A percentile compares a stretch with the other conserved stretches of the same genome.
Conservation (phyloP, 2,888 invertebrate species). For the Camponotus fellah region DNA sequence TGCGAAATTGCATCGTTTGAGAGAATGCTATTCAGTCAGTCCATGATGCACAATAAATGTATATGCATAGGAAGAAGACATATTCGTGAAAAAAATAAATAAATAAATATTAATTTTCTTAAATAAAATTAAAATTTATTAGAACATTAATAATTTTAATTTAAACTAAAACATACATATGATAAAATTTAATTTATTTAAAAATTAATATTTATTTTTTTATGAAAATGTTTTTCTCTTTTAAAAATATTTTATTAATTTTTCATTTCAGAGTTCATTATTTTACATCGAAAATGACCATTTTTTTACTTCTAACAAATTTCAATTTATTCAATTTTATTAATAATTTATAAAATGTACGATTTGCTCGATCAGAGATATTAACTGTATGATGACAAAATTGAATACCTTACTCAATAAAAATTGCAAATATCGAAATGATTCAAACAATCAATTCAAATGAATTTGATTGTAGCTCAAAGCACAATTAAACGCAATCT, state of each 20-base stretch:
- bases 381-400: not conserved
- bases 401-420: not conserved
- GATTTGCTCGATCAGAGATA: not conserved
- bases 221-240: no score
- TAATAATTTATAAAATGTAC: not conserved
- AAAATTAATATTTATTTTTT: no score
- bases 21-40: not conserved
- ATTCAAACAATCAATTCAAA: not conserved
- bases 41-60: not conserved
- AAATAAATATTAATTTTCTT: not conserved
- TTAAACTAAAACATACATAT: not conserved
- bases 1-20: not conserved
- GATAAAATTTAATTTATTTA: no score
- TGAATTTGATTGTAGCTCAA: not conserved
- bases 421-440: not conserved
- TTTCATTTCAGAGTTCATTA: not conserved
- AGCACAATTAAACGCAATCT: not conserved
- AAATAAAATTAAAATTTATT: not conserved
- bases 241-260: not conserved
- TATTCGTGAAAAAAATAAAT: not conserved
- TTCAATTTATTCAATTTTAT: conserved; percentile 1
- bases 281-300: not conserved
- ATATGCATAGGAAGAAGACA: not conserved
- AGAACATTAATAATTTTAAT: not conserved
- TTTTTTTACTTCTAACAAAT: not conserved